A percentile compares a stretch with the other conserved stretches of the same genome.
These are phyloP conservation scores for Allacma fusca DNA, from an alignment of 2,888 invertebrate species.

Conservation along the genomic window DNA sequence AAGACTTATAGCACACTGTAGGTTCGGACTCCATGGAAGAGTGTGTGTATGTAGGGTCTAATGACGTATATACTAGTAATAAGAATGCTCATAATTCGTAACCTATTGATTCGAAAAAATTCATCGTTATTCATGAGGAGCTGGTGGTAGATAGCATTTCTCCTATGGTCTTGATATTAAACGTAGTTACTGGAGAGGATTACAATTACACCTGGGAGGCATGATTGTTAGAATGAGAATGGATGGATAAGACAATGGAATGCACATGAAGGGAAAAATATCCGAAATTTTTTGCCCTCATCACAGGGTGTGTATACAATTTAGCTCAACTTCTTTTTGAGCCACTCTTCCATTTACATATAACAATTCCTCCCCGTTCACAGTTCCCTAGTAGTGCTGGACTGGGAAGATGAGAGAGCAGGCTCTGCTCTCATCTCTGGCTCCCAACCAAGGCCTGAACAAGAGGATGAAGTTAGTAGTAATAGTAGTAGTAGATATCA, in stretches of 20 bases:
- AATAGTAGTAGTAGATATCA: no score
- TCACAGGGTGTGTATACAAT: slow-evolving; percentile 34
- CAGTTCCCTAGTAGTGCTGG: neutral
- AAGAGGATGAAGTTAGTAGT: neutral
- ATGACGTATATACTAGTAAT: neutral
- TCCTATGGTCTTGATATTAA: slow-evolving; percentile 38
- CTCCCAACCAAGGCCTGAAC: neutral
- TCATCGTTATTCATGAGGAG: slow-evolving; percentile 42
- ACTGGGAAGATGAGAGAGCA: neutral
- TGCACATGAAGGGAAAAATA: slow-evolving; percentile 35
- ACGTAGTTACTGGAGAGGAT: slow-evolving; percentile 39
- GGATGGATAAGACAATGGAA: slow-evolving; percentile 43
- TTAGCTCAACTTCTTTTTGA: slow-evolving; percentile 25
- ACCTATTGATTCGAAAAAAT: slow-evolving; percentile 40
- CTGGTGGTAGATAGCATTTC: slow-evolving; percentile 32
- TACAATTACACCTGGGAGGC: slow-evolving; percentile 42
- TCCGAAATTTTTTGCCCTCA: slow-evolving; percentile 26
- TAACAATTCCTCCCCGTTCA: neutral
- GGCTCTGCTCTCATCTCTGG: neutral
- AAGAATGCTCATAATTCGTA: slow-evolving; percentile 28
- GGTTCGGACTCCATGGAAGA: no score
- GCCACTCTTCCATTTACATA: slow-evolving; percentile 11
- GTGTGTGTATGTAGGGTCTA: neutral
- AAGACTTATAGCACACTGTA: no score
- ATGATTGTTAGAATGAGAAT: slow-evolving; percentile 40